Conservation (phyloP, 2,888 invertebrate species). For the Perizoma flavofasciatum region DNA sequence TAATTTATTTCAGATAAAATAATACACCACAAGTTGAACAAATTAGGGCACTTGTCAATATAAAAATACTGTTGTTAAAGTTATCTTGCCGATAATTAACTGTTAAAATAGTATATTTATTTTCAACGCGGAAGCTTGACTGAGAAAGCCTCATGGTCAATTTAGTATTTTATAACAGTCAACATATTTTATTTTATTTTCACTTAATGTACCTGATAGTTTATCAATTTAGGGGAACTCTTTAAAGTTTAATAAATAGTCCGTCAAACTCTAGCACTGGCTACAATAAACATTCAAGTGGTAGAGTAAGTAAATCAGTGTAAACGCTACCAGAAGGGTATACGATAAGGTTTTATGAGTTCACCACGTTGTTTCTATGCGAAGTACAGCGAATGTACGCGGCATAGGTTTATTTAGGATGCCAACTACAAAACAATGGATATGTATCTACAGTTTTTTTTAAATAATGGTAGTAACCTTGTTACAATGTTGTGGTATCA, state of each 20-base stretch:
- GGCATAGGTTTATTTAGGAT: conserved; percentile 70
- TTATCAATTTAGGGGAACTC: background rate
- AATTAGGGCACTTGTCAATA: too few species aligned
- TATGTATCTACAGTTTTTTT: conserved; percentile 20
- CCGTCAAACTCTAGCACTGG: conserved; percentile 17
- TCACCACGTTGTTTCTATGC: conserved; percentile 77
- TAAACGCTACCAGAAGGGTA: conserved; percentile 67
- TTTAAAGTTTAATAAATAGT: background rate
- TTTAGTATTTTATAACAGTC: too few species aligned
- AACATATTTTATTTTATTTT: too few species aligned
- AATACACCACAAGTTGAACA: too few species aligned
- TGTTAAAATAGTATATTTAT: too few species aligned
- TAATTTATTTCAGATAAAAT: too few species aligned
- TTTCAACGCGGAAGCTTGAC: too few species aligned
- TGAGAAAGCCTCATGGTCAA: too few species aligned
- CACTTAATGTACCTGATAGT: too few species aligned
- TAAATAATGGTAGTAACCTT: background rate
- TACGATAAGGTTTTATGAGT: conserved; percentile 83
- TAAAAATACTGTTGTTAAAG: too few species aligned
- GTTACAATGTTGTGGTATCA: too few species aligned
- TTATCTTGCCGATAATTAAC: too few species aligned
- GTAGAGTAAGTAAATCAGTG: conserved; percentile 51
- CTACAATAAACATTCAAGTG: conserved; percentile 13
- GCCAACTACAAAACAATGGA: conserved; percentile 61
- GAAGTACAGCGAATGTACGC: conserved; percentile 70